Conservation (phyloP, 2,888 invertebrate genomes). For the Sinelater perroti region DNA sequence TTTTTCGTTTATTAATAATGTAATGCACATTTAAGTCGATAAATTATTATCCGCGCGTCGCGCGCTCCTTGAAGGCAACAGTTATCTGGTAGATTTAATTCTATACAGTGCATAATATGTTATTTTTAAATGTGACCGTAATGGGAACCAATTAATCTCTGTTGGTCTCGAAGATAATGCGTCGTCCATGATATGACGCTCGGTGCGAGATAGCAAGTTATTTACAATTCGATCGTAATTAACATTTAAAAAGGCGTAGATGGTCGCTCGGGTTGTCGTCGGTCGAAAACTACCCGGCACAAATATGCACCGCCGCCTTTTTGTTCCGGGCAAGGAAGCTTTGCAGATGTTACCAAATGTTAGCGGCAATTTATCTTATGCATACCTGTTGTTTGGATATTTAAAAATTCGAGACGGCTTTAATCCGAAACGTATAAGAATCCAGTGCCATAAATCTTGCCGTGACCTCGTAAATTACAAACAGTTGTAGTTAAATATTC, state of each 20-base stretch:
- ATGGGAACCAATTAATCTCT: constrained; percentile 15
- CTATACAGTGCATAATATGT: constrained; percentile 7
- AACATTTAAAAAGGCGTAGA: too few relatives aligned
- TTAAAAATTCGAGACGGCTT: constrained; percentile 60
- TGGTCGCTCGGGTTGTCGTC: too few relatives aligned
- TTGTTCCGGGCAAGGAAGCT: constrained; percentile 23
- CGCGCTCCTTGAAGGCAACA: not conserved
- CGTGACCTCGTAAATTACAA: constrained; percentile 64
- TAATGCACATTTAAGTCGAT: constrained; percentile 11
- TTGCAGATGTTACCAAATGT: constrained; percentile 38
- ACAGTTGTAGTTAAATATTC: constrained; percentile 64
- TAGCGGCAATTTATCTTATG: constrained; percentile 53
- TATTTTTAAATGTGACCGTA: constrained; percentile 18
- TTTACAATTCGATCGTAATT: too few relatives aligned
- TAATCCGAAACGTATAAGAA: constrained; percentile 63
- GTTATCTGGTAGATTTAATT: constrained; percentile 4
- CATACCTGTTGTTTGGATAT: constrained; percentile 59
- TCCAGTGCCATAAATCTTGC: constrained; percentile 61
- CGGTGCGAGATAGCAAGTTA: too few relatives aligned
- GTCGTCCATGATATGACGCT: constrained; percentile 1
- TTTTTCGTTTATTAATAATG: constrained; percentile 17
- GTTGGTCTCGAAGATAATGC: not conserved
- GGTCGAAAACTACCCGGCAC: too few relatives aligned
- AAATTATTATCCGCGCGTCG: constrained; percentile 10
- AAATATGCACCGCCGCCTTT: too few relatives aligned